Evolutionary conservation across 2,888 invertebrate species (phyloP).

Genomic region (Volucella inanis): DNA sequence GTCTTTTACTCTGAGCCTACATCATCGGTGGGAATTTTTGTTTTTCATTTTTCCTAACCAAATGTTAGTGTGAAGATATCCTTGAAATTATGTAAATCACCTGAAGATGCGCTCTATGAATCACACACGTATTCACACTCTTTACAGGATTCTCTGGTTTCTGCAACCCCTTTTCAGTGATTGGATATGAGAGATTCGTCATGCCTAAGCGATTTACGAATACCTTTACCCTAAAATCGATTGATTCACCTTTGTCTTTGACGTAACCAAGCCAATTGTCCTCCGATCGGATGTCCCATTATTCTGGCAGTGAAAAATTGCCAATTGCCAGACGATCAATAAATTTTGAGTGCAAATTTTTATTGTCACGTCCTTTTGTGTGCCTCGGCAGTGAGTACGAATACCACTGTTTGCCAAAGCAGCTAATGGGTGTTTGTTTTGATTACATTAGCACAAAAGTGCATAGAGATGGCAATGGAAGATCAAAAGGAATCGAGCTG

Average conservation of each 20-base stretch:
- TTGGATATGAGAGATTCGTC: conserved; percentile 54
- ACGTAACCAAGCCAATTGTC: conserved; percentile 61
- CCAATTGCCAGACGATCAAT: conserved; percentile 69
- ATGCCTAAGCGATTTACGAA: conserved; percentile 67
- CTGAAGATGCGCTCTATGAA: conserved; percentile 64
- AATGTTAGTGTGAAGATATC: conserved; percentile 18
- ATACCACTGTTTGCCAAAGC: conserved; percentile 39
- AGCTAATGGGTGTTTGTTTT: conserved; percentile 72
- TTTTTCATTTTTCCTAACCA: neutral
- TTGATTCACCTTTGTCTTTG: conserved; percentile 54
- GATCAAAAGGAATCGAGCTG: neutral
- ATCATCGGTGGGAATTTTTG: conserved; percentile 65
- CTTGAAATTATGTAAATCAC: conserved; percentile 71
- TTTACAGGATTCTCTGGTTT: neutral
- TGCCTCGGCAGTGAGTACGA: conserved; percentile 15
- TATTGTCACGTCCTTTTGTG: conserved; percentile 64
- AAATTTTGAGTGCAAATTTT: conserved; percentile 70
- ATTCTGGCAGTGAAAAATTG: conserved; percentile 65
- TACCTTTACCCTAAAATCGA: conserved; percentile 28
- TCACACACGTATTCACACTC: conserved; percentile 27
- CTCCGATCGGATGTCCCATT: conserved; percentile 55
- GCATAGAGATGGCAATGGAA: neutral
- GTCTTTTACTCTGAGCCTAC: conserved; percentile 7
- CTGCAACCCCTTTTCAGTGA: neutral
- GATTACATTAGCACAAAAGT: conserved; percentile 65